Evolutionary conservation across 2,888 invertebrate species (phyloP).

Genomic region (Drosophila prostipennis): DNA sequence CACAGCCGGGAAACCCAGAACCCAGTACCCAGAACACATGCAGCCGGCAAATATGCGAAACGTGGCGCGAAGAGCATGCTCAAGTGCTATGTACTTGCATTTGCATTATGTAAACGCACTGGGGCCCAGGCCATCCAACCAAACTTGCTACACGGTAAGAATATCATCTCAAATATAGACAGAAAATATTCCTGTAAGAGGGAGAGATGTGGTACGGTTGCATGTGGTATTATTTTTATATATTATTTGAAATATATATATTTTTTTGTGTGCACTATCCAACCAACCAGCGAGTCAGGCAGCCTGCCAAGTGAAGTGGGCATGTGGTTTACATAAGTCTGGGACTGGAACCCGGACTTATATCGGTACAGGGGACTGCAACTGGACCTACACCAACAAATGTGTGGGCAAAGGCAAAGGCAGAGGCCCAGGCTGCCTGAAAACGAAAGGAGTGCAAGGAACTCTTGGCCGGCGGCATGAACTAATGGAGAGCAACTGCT

Average conservation of each 20-base stretch:
- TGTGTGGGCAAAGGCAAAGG: neutral
- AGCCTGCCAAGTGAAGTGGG: constrained; percentile 45
- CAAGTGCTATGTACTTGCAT: constrained; percentile 43
- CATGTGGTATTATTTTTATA: neutral
- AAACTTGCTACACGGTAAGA: constrained; percentile 2
- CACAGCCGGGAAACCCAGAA: constrained; percentile 11
- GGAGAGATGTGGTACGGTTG: too few relatives aligned
- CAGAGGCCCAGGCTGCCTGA: neutral
- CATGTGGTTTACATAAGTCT: constrained; percentile 54
- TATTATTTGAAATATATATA: neutral
- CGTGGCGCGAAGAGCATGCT: constrained; percentile 56
- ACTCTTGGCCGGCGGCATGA: constrained; percentile 29
- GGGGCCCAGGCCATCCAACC: constrained; percentile 15
- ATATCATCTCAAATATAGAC: neutral
- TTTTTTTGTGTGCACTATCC: constrained; percentile 1
- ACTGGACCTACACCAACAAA: constrained; percentile 38
- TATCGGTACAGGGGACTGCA: constrained; percentile 51
- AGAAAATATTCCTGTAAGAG: neutral
- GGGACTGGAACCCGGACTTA: constrained; percentile 63
- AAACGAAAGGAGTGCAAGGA: constrained; percentile 54
- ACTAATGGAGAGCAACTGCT: constrained; percentile 46
- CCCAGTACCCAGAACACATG: constrained; percentile 21
- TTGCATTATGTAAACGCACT: constrained; percentile 63
- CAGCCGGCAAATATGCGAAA: constrained; percentile 53
- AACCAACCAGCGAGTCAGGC: constrained; percentile 12